Percentiles rank a stretch among this genome's conserved stretches.
These are phyloP conservation scores for Anastrepha ludens DNA, from an alignment of 1,140 invertebrate species.

Conservation along the genomic window DNA sequence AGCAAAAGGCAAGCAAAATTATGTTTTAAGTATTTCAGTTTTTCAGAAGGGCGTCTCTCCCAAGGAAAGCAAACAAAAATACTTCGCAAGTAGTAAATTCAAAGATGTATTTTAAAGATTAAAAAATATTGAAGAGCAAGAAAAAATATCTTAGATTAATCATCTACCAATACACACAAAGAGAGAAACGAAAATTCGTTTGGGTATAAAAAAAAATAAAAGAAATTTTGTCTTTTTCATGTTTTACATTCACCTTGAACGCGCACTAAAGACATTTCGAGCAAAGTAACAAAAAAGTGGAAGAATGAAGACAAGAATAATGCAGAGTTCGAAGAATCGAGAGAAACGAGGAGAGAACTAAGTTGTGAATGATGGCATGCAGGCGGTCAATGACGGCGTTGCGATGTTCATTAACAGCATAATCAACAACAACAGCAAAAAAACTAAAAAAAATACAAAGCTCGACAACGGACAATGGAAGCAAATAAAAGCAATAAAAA, in stretches of 20 bases:
- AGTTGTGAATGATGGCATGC: constrained; percentile 12
- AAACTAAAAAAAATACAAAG: background rate
- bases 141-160: too few relatives aligned
- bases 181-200: background rate
- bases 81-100: too few relatives aligned
- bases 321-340: background rate
- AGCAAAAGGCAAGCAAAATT: too few relatives aligned
- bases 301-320: background rate
- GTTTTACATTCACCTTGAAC: constrained; percentile 35
- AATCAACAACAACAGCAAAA: background rate
- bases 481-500: background rate
- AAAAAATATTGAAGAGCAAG: too few relatives aligned
- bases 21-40: too few relatives aligned
- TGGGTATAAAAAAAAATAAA: background rate
- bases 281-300: background rate
- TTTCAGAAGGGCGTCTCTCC: too few relatives aligned
- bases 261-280: constrained; percentile 11
- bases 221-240: background rate
- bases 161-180: background rate
- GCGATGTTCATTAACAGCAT: constrained; percentile 19
- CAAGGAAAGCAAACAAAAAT: too few relatives aligned
- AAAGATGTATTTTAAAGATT: too few relatives aligned
- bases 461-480: background rate
- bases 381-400: constrained; percentile 25
- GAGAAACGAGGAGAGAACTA: background rate